phyloP scores from a whole-genome alignment of 1,140 invertebrate genomes.

The Ostrea denselamellosa region DNA sequence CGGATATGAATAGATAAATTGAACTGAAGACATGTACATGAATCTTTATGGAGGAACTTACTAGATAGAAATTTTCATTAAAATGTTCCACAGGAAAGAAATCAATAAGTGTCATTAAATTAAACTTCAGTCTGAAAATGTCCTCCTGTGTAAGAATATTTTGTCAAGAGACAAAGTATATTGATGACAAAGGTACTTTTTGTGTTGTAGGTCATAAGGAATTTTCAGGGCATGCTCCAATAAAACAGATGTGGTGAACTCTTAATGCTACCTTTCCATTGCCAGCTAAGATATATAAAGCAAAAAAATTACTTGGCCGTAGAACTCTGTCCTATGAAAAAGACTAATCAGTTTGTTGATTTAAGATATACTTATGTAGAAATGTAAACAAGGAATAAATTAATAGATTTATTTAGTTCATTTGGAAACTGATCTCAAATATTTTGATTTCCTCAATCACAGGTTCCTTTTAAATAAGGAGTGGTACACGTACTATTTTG shows the following conservation, averaged over 20 bases:
- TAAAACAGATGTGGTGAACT: neutral
- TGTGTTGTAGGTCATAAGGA: neutral
- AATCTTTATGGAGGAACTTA: neutral
- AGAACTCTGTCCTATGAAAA: neutral
- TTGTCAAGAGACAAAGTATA: neutral
- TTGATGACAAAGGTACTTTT: neutral
- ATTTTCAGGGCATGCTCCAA: neutral
- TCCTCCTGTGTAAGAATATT: neutral
- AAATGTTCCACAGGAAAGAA: neutral
- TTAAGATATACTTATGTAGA: conserved; percentile 25
- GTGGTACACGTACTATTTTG: neutral
- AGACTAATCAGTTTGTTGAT: conserved; percentile 18
- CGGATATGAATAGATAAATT: neutral
- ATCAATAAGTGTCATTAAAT: conserved; percentile 15
- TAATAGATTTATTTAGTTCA: conserved; percentile 36
- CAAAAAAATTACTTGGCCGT: conserved; percentile 20
- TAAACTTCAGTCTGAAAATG: neutral
- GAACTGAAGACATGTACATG: neutral
- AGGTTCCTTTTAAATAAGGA: conserved; percentile 24
- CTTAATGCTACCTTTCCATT: neutral
- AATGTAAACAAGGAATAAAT: conserved; percentile 30
- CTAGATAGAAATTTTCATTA: neutral
- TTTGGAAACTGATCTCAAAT: conserved; percentile 16
- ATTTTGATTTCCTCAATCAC: conserved; percentile 35
- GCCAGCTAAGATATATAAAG: neutral